Evolutionary conservation across 2,113 vertebrate species (phyloP).

Genomic region (Antennarius striatus): DNA sequence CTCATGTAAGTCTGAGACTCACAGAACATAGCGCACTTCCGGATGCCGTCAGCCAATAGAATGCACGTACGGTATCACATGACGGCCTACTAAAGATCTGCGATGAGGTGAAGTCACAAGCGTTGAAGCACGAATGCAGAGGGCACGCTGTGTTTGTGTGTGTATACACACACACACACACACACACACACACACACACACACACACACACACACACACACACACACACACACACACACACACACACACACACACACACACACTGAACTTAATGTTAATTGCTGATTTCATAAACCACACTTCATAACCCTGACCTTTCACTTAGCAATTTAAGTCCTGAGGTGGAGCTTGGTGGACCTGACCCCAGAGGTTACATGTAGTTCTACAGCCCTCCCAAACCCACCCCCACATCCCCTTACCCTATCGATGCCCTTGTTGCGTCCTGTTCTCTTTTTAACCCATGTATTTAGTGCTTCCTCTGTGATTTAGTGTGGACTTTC

Average conservation of each 20-base stretch:
- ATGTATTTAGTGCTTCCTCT: neutral
- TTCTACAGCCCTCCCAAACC: neutral
- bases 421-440: neutral
- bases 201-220: neutral
- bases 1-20: no score
- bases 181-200: no score
- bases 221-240: neutral
- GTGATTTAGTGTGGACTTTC: neutral
- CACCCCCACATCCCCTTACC: no score
- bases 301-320: conserved; percentile 3
- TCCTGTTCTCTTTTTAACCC: neutral
- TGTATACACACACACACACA: no score
- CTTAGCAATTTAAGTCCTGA: conserved; percentile 4
- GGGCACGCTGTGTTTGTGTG: no score
- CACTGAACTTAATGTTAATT: conserved; percentile 10
- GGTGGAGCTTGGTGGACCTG: conserved; percentile 5
- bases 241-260: neutral
- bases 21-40: no score
- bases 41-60: no score
- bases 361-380: neutral
- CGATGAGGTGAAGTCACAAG: no score
- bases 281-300: conserved; percentile 28
- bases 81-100: no score
- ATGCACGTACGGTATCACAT: no score
- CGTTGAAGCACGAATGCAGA: no score